Evolutionary conservation across 2,113 vertebrate species (phyloP), one percentile per base, ranked within the genome.

Genomic region (Serilophus lunatus): DNA sequence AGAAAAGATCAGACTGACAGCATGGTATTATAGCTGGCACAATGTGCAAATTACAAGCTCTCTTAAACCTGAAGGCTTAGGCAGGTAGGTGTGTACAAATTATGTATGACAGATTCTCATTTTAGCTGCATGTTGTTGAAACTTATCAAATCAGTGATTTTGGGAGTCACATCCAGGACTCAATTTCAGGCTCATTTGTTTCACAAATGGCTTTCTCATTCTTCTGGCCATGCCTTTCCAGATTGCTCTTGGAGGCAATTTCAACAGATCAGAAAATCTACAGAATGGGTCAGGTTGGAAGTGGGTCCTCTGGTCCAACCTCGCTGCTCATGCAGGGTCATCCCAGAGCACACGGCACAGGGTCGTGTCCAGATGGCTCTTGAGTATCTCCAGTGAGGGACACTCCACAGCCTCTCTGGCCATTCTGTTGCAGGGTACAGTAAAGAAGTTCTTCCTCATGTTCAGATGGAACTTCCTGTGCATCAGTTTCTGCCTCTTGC

Each of bases 1-100:
- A 79, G 61, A 64, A 89, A 75, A 3, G 49, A 53, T 54, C 8
- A 75, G 77, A 63, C 25, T 57, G 40, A 56, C 61, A 80, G 24
- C 5, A 20, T 0, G 6, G 29, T 35, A 56, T 26, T 44, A 47
- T 0, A 64, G 26, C 33, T 47, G 33, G 16, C 13, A 57, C 0
- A 0, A 60, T 13, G 24, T 4, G 78, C 13, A 87, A 87, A 82
- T 60, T 74, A 71, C n/a, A 82, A 68, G 11, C 25, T n/a, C 18
- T 19, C 40, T 57, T 65, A 40, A 77, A 49, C 29, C 49, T 33
- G 29, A 63, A 66, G 64, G 38, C 51, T 76, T 47, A 56, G 10
- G n/a, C 40, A 82, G 53, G 36, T 49, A 72, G 9, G 14, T 19
- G 47, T 12, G 19, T 22, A 59, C 54, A 74, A 86, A 83, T 44